Percentiles rank a stretch among this genome's conserved stretches.
Conservation (phyloP, 2,797 vertebrate genomes). For the Eidolon dupreanum region DNA sequence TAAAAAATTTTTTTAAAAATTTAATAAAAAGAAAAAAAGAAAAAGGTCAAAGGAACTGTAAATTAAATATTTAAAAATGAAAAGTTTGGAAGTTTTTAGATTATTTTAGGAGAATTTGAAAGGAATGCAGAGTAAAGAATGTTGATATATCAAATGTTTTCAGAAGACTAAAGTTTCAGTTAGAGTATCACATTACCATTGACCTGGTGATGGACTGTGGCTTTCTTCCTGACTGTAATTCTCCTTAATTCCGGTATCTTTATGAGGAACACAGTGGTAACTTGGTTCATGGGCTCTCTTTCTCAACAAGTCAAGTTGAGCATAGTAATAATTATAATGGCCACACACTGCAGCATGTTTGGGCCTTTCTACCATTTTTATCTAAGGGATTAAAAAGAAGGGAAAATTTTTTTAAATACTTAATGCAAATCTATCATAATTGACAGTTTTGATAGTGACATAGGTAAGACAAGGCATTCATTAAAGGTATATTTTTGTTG, state of each 20-base stretch:
- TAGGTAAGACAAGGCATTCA: neutral
- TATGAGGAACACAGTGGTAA: constrained; percentile 26
- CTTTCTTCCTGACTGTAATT: constrained; percentile 62
- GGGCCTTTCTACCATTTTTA: constrained; percentile 66
- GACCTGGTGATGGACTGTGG: constrained; percentile 76
- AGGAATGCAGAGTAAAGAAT: constrained; percentile 31
- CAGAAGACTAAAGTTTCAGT: neutral
- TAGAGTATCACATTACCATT: constrained; percentile 86
- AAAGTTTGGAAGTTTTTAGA: neutral
- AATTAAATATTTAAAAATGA: neutral
- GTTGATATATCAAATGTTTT: neutral
- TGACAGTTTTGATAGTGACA: neutral
- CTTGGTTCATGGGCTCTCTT: constrained; percentile 72
- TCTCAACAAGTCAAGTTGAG: constrained; percentile 86
- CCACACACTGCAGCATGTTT: constrained; percentile 58
- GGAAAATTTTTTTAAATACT: neutral
- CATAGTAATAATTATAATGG: constrained; percentile 86
- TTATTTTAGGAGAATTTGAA: constrained; percentile 28
- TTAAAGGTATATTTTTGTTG: neutral
- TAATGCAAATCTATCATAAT: neutral
- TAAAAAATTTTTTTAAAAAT: neutral
- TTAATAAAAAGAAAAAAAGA: neutral
- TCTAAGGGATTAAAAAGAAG: constrained; percentile 50
- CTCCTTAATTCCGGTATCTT: constrained; percentile 71
- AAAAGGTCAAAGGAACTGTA: neutral